Percentiles rank a stretch among this genome's conserved stretches.
Evolutionary conservation across 2,797 vertebrate species (phyloP).

Genomic region (Malacoraja senta): DNA sequence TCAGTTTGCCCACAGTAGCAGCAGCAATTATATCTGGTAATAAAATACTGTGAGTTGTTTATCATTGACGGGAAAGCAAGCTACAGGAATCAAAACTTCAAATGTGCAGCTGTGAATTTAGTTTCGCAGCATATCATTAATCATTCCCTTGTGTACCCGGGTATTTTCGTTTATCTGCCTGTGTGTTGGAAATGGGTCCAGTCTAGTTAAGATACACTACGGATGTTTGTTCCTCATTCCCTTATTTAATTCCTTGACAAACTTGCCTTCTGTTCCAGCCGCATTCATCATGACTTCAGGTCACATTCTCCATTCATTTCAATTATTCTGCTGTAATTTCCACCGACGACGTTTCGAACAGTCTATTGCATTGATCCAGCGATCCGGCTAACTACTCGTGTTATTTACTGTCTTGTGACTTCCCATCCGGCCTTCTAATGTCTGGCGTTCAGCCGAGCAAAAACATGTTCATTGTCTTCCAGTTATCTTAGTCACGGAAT

Average conservation of each 20-base stretch:
- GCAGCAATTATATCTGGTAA: not conserved
- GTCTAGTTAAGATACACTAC: not conserved
- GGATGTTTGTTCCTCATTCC: not conserved
- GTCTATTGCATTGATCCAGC: not conserved
- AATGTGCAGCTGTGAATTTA: not conserved
- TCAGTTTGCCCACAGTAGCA: not conserved
- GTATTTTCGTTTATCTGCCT: slow-evolving; percentile 1
- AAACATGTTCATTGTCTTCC: too few relatives aligned
- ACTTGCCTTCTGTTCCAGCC: not conserved
- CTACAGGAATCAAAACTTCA: not conserved
- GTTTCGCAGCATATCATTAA: not conserved
- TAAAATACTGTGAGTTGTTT: not conserved
- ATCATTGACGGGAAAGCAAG: not conserved
- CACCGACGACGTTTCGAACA: not conserved
- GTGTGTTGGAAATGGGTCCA: not conserved
- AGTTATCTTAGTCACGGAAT: not conserved
- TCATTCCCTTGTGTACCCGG: not conserved
- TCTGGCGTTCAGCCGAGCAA: not conserved
- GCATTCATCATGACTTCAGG: not conserved
- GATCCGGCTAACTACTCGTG: not conserved
- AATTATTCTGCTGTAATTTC: not conserved
- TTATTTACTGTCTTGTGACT: not conserved
- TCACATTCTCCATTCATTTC: not conserved
- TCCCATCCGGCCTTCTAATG: not conserved
- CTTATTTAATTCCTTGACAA: not conserved